A percentile compares a stretch with the other conserved stretches of the same genome.
These are phyloP conservation scores for Lacerta viridis DNA, from an alignment of 2,797 vertebrate genomes.

Conservation along the genomic window DNA sequence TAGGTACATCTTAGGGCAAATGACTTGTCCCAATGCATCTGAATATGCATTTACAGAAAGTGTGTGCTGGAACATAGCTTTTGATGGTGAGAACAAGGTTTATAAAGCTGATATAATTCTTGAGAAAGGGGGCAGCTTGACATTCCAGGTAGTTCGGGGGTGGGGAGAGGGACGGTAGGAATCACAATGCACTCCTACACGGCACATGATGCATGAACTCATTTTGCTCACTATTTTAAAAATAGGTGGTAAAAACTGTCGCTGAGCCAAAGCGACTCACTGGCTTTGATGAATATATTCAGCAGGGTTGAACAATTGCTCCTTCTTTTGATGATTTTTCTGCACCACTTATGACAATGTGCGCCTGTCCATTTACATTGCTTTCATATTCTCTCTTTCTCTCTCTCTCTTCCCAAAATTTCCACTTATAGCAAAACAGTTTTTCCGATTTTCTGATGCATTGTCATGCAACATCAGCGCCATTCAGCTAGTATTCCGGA, in stretches of 20 bases:
- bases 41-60: rapidly evolving
- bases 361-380: background rate
- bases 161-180: background rate
- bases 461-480: too few relatives aligned
- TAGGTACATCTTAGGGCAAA: background rate
- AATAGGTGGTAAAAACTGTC: background rate
- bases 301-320: background rate
- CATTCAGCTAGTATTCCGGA: too few relatives aligned
- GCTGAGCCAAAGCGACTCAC: background rate
- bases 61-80: background rate
- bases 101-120: slow-evolving; percentile 11
- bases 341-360: background rate
- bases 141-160: background rate
- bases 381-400: background rate
- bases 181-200: background rate
- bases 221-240: slow-evolving; percentile 19
- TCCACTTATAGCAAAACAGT: too few relatives aligned
- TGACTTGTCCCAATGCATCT: rapidly evolving
- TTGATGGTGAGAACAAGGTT: background rate
- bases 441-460: too few relatives aligned
- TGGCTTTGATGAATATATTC: background rate
- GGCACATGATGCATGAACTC: background rate
- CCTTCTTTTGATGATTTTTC: background rate
- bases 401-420: too few relatives aligned
- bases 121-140: background rate